Evolutionary conservation across 2,888 invertebrate genomes (phyloP), one percentile per base, ranked within the genome.

Genomic region (Choristoneura rosaceana): DNA sequence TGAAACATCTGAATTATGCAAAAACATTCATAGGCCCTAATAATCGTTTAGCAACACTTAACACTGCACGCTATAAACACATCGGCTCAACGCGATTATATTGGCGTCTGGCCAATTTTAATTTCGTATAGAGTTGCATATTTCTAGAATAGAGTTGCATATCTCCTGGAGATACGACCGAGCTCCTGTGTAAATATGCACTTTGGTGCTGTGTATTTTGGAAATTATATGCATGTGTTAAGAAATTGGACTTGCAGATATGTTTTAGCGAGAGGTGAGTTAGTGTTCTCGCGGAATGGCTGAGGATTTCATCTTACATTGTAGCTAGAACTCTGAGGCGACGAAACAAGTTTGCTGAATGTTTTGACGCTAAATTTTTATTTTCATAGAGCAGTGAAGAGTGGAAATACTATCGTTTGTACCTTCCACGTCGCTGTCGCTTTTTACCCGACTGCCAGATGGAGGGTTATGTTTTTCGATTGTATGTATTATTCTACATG

Each of bases 31-130:
- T 73, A 69, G 67, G 25, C 64, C 68, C 71, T 73, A 73, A 73
- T 73, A 73, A 73, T 64, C 73, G 73, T 64, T 73, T 73, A 73
- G 69, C 69, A 63, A 68, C 43, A 60, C 68, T 74, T 69, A 61
- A 63, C 64, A 34, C 71, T 75, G 77, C 70, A 71, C 76, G 83
- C 83, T 84, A 90, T 90, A 89, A 90, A 90, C 86, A 84, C 78
- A 64, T 70, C 75, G 79, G 76, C 79, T 85, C 84, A 84, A 83
- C 84, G 86, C 88, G 88, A 92, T 92, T 90, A 87, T 85, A 87
- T 87, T 92, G 92, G 92, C 87, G 74, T 74, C 69, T 79, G 77
- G 91, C 92, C 92, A 92, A 90, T 91, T 91, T 90, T 89, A 90
- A 91, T 90, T 88, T 87, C 82, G 82, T 78, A 81, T 83, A 80